phyloP scores from a whole-genome alignment of 2,797 vertebrate species.

The Myotis pilosus region DNA sequence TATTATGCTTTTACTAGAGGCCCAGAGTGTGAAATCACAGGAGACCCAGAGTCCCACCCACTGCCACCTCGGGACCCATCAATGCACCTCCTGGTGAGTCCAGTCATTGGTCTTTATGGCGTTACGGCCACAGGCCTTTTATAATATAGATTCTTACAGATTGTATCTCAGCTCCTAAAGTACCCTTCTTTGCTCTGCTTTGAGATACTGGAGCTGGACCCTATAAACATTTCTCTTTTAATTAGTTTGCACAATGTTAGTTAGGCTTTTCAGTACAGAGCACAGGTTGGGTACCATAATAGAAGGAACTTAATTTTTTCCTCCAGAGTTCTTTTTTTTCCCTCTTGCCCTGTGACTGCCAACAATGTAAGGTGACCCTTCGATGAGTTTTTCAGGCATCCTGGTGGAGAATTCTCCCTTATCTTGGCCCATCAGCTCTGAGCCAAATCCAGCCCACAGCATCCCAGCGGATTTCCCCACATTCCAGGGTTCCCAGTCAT shows the following conservation, averaged over 20 bases:
- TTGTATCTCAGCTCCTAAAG: not conserved
- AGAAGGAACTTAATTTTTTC: not conserved
- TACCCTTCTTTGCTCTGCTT: not conserved
- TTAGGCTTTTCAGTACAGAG: not conserved
- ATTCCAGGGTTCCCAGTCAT: not conserved
- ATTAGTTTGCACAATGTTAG: not conserved
- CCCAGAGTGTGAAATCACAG: accelerated
- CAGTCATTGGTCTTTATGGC: no score
- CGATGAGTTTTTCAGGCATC: not conserved
- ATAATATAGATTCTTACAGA: no score
- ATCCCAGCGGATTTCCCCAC: not conserved
- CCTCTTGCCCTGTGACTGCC: not conserved
- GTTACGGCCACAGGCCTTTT: no score
- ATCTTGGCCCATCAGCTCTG: not conserved
- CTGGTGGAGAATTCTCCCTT: not conserved
- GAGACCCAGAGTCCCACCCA: no score
- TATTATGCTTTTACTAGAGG: no score
- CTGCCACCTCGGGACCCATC: accelerated
- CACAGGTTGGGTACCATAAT: not conserved
- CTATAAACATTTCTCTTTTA: not conserved
- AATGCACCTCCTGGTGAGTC: no score
- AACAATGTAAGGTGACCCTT: not conserved
- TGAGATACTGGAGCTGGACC: not conserved
- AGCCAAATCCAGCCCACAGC: not conserved
- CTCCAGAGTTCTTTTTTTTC: not conserved